phyloP scores from a whole-genome alignment of 2,113 vertebrate species.

The Cephalopholis sonnerati region DNA sequence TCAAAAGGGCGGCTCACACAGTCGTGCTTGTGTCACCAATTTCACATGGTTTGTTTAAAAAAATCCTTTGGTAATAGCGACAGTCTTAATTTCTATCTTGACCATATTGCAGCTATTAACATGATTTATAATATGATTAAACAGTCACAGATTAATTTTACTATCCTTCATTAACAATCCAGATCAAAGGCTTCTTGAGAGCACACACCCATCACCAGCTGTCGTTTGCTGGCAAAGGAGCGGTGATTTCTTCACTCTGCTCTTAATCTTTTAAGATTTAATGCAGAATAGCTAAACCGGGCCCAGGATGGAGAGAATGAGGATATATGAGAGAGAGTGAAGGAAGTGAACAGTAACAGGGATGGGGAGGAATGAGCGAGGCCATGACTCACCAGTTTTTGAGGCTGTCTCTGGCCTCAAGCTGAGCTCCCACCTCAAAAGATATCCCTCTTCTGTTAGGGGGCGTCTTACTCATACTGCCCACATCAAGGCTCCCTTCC shows the following conservation, averaged over 20 bases:
- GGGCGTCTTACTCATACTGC: conserved; percentile 97
- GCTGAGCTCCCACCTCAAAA: conserved; percentile 98
- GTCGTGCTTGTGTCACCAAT: neutral
- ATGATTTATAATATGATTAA: neutral
- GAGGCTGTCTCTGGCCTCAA: conserved; percentile 98
- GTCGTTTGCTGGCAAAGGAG: conserved; percentile 1
- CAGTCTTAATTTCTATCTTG: neutral
- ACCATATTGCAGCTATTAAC: neutral
- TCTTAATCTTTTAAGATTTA: neutral
- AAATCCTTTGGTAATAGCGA: neutral
- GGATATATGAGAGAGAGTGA: conserved; percentile 25
- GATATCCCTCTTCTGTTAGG: conserved; percentile 98
- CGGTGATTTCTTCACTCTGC: neutral
- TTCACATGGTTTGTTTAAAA: neutral
- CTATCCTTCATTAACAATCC: neutral
- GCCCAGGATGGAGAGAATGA: conserved; percentile 20
- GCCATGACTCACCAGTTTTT: conserved; percentile 95
- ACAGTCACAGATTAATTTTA: neutral
- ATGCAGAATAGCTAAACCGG: neutral
- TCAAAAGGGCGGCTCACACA: neutral
- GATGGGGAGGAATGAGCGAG: conserved; percentile 63
- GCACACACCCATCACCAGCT: neutral
- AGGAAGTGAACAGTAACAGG: conserved; percentile 40
- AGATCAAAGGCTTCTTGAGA: neutral
- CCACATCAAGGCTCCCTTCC: conserved; percentile 81